Evolutionary conservation across 2,888 invertebrate species (phyloP).

Genomic region (Calameuta pallipes): DNA sequence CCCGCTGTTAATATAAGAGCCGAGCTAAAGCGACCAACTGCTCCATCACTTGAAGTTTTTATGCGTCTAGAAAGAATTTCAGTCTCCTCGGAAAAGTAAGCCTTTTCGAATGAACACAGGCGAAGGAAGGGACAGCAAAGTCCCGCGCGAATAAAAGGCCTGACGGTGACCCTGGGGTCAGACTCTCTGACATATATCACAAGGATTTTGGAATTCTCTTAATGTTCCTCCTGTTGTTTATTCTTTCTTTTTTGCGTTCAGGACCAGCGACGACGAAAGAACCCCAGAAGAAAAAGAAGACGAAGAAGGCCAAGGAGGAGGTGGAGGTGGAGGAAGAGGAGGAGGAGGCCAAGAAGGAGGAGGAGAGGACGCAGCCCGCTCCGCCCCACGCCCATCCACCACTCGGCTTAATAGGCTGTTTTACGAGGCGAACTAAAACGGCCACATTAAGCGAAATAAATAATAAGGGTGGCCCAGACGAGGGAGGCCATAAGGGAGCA

Average conservation of each 20-base stretch:
- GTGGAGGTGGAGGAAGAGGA: background rate
- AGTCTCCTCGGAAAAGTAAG: background rate
- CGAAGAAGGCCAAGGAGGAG: background rate
- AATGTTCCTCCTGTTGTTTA: background rate
- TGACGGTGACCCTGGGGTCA: background rate
- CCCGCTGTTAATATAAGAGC: too few relatives aligned
- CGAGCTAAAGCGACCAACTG: background rate
- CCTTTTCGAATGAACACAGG: background rate
- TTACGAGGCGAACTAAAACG: conserved; percentile 16
- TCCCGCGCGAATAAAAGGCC: background rate
- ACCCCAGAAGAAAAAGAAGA: background rate
- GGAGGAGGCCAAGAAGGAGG: too few relatives aligned
- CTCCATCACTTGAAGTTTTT: background rate
- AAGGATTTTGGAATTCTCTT: conserved; percentile 3
- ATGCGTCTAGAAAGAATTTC: background rate
- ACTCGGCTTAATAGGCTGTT: conserved; percentile 33
- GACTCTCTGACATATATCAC: background rate
- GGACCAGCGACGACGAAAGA: conserved; percentile 19
- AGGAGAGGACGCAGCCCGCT: background rate
- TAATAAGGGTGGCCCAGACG: conserved; percentile 3
- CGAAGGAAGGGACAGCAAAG: background rate
- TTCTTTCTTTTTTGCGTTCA: conserved; percentile 9
- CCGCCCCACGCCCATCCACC: conserved; percentile 11
- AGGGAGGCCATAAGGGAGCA: background rate
- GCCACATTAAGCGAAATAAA: conserved; percentile 22